Conservation (phyloP, 2,113 vertebrate genomes). For the Gadus chalcogrammus region DNA sequence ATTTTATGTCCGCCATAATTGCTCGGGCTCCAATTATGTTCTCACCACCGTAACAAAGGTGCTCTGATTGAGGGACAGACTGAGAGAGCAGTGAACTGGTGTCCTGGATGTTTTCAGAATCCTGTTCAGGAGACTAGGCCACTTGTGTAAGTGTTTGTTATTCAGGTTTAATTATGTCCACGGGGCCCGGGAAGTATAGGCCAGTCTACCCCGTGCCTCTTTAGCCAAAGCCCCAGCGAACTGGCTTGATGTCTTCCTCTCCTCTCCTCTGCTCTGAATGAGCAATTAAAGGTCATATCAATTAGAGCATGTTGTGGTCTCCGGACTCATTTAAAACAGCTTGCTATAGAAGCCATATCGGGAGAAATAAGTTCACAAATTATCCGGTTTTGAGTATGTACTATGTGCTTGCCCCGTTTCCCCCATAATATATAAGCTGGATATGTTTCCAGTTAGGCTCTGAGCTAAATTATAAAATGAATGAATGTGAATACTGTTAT, state of each 20-base stretch:
- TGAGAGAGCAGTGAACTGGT: slow-evolving; percentile 48
- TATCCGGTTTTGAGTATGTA: slow-evolving; percentile 28
- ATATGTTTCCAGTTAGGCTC: slow-evolving; percentile 5
- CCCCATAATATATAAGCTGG: slow-evolving; percentile 31
- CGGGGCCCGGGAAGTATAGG: slow-evolving; percentile 69
- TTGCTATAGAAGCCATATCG: slow-evolving; percentile 61
- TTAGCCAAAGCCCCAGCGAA: slow-evolving; percentile 72
- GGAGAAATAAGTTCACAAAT: slow-evolving; percentile 56
- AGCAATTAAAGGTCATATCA: slow-evolving; percentile 83
- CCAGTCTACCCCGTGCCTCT: slow-evolving; percentile 67
- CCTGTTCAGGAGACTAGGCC: slow-evolving; percentile 57
- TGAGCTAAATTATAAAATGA: slow-evolving; percentile 5
- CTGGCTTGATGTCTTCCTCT: slow-evolving; percentile 76
- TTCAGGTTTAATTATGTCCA: slow-evolving; percentile 81
- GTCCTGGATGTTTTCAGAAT: slow-evolving; percentile 65
- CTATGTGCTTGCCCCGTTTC: neutral
- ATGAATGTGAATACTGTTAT: neutral
- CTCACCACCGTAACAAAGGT: slow-evolving; percentile 54
- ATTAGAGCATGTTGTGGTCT: slow-evolving; percentile 79
- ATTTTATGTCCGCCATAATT: slow-evolving; percentile 53
- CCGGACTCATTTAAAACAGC: slow-evolving; percentile 75
- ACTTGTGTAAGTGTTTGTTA: slow-evolving; percentile 75
- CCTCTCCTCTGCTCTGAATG: slow-evolving; percentile 69
- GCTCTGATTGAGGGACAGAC: slow-evolving; percentile 54
- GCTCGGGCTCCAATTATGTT: slow-evolving; percentile 54